These are phyloP conservation scores for Labeo catla DNA, from an alignment of 2,113 vertebrate genomes.

Conservation along the genomic window DNA sequence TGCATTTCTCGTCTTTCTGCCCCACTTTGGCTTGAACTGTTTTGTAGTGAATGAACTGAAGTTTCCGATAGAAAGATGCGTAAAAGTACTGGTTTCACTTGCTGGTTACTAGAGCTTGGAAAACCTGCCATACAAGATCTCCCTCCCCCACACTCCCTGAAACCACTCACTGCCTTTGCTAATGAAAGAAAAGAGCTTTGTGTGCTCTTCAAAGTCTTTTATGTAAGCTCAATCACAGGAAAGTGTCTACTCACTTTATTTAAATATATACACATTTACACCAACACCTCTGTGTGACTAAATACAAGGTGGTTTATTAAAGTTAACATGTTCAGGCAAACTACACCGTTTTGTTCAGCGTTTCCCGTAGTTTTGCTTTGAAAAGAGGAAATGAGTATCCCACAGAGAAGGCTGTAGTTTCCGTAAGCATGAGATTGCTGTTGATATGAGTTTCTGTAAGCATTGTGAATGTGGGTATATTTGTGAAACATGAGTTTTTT, in stretches of 20 bases:
- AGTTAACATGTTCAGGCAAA: neutral
- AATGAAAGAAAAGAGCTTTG: constrained; percentile 10
- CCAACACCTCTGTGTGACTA: neutral
- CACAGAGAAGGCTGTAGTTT: constrained; percentile 39
- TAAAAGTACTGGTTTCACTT: constrained; percentile 4
- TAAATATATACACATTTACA: neutral
- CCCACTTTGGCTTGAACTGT: neutral
- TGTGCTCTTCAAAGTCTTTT: constrained; percentile 1
- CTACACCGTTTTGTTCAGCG: neutral
- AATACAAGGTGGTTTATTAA: neutral
- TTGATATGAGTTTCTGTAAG: neutral
- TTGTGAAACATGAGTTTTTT: neutral
- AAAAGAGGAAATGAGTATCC: constrained; percentile 40
- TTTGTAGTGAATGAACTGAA: neutral
- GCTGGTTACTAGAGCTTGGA: constrained; percentile 56
- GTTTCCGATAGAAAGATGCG: neutral
- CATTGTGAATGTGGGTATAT: neutral
- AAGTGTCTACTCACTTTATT: neutral
- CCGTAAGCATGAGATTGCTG: constrained; percentile 12
- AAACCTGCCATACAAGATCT: constrained; percentile 57
- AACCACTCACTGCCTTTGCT: constrained; percentile 24
- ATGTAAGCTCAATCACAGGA: neutral
- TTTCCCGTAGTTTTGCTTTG: constrained; percentile 7
- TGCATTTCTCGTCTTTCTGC: neutral
- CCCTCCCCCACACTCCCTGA: constrained; percentile 36